phyloP scores from a whole-genome alignment of 2,113 vertebrate species.

The Rhabdomys dilectus region DNA sequence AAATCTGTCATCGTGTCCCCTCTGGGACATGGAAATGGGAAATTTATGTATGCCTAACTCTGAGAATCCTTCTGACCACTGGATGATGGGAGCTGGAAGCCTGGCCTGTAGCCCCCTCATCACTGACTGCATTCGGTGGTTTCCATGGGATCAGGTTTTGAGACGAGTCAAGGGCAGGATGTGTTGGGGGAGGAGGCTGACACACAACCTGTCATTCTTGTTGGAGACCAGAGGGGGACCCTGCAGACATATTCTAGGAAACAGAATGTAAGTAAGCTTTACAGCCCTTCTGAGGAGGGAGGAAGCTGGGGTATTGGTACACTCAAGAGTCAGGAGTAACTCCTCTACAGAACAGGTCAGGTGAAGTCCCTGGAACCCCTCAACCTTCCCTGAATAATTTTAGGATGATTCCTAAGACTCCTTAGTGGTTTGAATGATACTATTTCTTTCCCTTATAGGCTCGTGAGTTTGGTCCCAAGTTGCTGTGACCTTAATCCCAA shows the following conservation, averaged over 20 bases:
- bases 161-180: background rate
- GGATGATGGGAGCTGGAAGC: too few relatives aligned
- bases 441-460: background rate
- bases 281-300: background rate
- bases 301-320: background rate
- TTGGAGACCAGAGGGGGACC: background rate
- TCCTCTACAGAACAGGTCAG: background rate
- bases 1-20: background rate
- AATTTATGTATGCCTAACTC: background rate
- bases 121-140: background rate
- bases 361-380: background rate
- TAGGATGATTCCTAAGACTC: background rate
- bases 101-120: background rate
- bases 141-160: background rate
- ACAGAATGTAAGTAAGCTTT: background rate
- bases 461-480: background rate
- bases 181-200: background rate
- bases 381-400: background rate
- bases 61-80: too few relatives aligned
- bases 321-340: fast-evolving
- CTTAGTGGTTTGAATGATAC: background rate
- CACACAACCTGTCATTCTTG: too few relatives aligned
- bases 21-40: background rate
- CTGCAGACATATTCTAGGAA: background rate
- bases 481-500: background rate